phyloP scores from a whole-genome alignment of 1,140 invertebrate species.

The Musca vetustissima region DNA sequence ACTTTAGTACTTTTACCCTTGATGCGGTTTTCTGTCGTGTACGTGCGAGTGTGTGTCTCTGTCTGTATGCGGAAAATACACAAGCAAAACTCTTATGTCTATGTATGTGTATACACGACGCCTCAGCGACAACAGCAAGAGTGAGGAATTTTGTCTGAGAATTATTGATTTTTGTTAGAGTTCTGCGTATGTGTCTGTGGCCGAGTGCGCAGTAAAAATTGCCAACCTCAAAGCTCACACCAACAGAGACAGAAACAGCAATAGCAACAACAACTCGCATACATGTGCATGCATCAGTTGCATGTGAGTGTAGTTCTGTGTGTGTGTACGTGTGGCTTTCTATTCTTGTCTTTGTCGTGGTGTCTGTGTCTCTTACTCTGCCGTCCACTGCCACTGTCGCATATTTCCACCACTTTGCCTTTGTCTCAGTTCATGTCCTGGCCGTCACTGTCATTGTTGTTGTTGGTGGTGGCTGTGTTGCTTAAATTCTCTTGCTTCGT shows the following conservation, averaged over 20 bases:
- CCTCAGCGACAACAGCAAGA: slow-evolving; percentile 7
- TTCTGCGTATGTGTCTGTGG: slow-evolving; percentile 7
- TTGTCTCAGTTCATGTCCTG: neutral
- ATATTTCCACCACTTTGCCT: neutral
- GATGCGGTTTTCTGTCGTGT: slow-evolving; percentile 25
- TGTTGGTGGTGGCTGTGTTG: neutral
- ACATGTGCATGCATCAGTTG: neutral
- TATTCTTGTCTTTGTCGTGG: neutral
- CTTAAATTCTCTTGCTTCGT: neutral
- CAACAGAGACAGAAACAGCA: slow-evolving; percentile 5
- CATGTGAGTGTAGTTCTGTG: neutral
- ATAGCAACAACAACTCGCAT: slow-evolving; percentile 24
- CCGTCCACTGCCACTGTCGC: neutral
- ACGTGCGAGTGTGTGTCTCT: slow-evolving; percentile 18
- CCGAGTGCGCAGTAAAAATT: slow-evolving; percentile 31
- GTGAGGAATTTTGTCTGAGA: slow-evolving; percentile 40
- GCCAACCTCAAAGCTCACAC: neutral
- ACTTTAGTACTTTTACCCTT: slow-evolving; percentile 22
- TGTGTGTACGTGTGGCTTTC: neutral
- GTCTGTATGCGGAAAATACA: slow-evolving; percentile 20
- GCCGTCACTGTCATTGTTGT: neutral
- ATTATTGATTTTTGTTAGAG: slow-evolving; percentile 48
- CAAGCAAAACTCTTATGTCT: neutral
- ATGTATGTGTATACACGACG: neutral
- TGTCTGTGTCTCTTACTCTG: neutral